Evolutionary conservation across 2,113 vertebrate genomes (phyloP).

Genomic region (Neodon shergylaensis): DNA sequence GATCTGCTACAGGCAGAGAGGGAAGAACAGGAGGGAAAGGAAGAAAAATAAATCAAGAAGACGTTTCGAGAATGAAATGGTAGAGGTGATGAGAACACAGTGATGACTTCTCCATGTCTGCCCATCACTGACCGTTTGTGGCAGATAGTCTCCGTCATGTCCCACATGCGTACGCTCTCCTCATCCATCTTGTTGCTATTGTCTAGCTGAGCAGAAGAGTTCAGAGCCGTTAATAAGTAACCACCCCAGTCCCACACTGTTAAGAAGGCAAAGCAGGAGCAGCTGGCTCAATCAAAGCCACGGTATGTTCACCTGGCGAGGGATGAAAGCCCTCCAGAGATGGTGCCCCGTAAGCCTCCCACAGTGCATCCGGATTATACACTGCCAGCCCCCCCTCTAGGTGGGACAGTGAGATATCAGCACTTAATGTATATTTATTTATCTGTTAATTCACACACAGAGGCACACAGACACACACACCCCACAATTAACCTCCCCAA

Average conservation of each 20-base stretch:
- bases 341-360: neutral
- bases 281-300: neutral
- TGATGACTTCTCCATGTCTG: neutral
- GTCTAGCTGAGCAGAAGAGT: neutral
- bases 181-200: conserved; percentile 32
- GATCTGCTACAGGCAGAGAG: neutral
- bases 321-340: neutral
- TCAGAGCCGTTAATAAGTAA: conserved; percentile 37
- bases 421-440: conserved; percentile 6
- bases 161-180: neutral
- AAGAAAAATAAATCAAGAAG: neutral
- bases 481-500: neutral
- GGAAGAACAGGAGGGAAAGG: neutral
- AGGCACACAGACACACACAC: neutral
- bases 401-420: neutral
- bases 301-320: neutral
- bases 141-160: neutral
- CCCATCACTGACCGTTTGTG: neutral
- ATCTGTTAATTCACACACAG: neutral
- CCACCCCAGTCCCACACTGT: neutral
- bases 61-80: neutral
- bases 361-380: neutral
- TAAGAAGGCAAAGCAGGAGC: conserved; percentile 1
- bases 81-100: neutral
- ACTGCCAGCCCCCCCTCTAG: neutral